Conservation (phyloP, 1,140 invertebrate species). For the Orussus abietinus region DNA sequence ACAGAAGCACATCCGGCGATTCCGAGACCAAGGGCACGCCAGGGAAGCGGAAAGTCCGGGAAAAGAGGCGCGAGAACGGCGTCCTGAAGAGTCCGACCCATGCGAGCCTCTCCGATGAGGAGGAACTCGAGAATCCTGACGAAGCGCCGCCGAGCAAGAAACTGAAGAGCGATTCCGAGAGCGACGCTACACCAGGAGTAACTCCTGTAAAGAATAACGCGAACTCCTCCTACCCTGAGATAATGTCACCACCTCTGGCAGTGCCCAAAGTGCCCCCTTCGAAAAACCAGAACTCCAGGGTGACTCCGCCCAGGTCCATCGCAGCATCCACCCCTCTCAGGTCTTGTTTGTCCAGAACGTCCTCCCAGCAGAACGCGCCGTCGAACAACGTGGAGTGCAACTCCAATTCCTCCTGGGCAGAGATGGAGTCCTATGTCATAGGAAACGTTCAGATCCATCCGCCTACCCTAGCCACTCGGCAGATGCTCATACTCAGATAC, state of each 20-base stretch:
- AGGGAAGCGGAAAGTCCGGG: conserved; percentile 41
- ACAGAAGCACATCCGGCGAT: conserved; percentile 29
- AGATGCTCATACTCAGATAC: conserved; percentile 86
- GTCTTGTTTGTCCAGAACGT: conserved; percentile 23
- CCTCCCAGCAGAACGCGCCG: conserved; percentile 24
- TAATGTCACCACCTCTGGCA: conserved; percentile 46
- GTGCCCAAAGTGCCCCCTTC: conserved; percentile 35
- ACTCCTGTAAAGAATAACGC: conserved; percentile 36
- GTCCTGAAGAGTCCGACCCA: conserved; percentile 25
- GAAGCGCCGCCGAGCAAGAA: conserved; percentile 38
- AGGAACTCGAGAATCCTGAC: conserved; percentile 27
- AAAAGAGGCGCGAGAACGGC: conserved; percentile 37
- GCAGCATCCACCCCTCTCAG: conserved; percentile 10
- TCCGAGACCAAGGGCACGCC: conserved; percentile 35
- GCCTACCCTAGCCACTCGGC: conserved; percentile 77
- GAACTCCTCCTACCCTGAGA: conserved; percentile 31
- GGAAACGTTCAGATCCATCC: conserved; percentile 84
- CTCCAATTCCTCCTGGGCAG: conserved; percentile 85
- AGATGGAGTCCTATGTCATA: conserved; percentile 83
- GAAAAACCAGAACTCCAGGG: conserved; percentile 17
- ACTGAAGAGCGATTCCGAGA: conserved; percentile 25
- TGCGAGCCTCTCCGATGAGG: conserved; percentile 29
- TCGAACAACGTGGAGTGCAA: conserved; percentile 41
- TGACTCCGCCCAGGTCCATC: conserved; percentile 18
- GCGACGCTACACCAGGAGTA: conserved; percentile 12